phyloP scores from a whole-genome alignment of 2,113 vertebrate genomes.

The Oreochromis spilurus region DNA sequence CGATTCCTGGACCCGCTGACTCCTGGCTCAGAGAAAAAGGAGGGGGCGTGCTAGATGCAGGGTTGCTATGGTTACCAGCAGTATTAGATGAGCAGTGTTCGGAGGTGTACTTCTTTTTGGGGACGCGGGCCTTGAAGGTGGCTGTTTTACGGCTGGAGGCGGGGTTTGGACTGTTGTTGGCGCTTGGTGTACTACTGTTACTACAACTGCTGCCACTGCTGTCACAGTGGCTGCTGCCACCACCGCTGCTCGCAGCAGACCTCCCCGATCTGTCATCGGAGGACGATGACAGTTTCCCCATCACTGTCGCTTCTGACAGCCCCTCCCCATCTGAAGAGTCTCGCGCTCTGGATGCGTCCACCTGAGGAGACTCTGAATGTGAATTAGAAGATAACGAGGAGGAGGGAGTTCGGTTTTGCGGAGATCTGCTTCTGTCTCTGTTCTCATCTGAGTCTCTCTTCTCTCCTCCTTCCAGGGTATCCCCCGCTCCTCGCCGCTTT shows the following conservation, averaged over 20 bases:
- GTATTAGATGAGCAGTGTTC: slow-evolving; percentile 71
- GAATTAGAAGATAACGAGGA: slow-evolving; percentile 41
- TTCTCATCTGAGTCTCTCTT: slow-evolving; percentile 67
- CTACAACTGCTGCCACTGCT: slow-evolving; percentile 61
- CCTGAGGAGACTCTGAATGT: slow-evolving; percentile 59
- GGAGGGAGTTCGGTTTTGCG: slow-evolving; percentile 57
- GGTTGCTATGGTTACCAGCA: slow-evolving; percentile 61
- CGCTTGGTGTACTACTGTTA: slow-evolving; percentile 70
- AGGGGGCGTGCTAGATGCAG: slow-evolving; percentile 45
- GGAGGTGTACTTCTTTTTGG: slow-evolving; percentile 87
- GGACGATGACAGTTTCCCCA: slow-evolving; percentile 26
- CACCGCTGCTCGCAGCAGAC: slow-evolving; percentile 25
- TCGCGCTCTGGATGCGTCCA: slow-evolving; percentile 33
- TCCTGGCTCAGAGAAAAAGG: slow-evolving; percentile 35
- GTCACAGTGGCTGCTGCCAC: slow-evolving; percentile 44
- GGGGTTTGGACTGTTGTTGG: slow-evolving; percentile 77
- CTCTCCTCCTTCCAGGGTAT: slow-evolving; percentile 65
- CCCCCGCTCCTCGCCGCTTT: slow-evolving; percentile 69
- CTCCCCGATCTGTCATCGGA: slow-evolving; percentile 50
- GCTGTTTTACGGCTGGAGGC: slow-evolving; percentile 83
- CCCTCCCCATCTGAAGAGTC: slow-evolving; percentile 62
- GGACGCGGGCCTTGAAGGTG: slow-evolving; percentile 86
- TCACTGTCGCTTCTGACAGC: slow-evolving; percentile 4
- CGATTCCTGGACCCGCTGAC: slow-evolving; percentile 27
- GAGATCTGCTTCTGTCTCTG: slow-evolving; percentile 61